These are phyloP conservation scores for Sphaerophoria taeniata DNA, from an alignment of 2,888 invertebrate species.

Conservation along the genomic window DNA sequence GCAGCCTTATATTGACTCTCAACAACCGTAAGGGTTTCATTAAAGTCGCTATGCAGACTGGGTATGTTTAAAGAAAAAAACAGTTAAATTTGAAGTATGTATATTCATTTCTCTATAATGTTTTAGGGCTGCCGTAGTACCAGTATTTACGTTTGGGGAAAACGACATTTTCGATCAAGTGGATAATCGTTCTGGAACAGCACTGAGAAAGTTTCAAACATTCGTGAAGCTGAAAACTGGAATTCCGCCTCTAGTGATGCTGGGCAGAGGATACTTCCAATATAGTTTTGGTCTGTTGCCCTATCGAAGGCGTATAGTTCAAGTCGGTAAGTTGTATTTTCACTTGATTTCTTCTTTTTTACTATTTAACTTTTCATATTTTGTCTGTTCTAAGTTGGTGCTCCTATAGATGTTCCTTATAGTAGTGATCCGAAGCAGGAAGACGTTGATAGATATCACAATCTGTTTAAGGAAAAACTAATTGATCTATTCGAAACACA, in stretches of 20 bases:
- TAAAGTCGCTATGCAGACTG: conserved; percentile 88
- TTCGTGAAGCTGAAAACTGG: conserved; percentile 87
- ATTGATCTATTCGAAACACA: conserved; percentile 91
- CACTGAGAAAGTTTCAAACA: conserved; percentile 87
- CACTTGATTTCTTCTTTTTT: no score
- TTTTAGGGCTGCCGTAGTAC: conserved; percentile 90
- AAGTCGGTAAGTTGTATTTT: conserved; percentile 89
- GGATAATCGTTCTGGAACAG: conserved; percentile 88
- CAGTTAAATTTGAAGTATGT: background rate
- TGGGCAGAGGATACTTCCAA: conserved; percentile 95
- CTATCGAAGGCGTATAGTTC: conserved; percentile 89
- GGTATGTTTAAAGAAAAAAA: conserved; percentile 84
- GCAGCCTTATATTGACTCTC: conserved; percentile 88
- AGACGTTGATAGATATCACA: conserved; percentile 90
- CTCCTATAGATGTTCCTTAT: conserved; percentile 90
- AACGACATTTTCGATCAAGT: conserved; percentile 92
- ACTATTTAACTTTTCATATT: no score
- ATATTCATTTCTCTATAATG: conserved; percentile 51
- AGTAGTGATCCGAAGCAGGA: conserved; percentile 88
- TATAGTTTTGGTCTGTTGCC: conserved; percentile 95
- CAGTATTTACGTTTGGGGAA: conserved; percentile 96
- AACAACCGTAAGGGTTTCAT: conserved; percentile 91
- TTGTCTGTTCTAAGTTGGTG: conserved; percentile 87
- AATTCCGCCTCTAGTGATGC: conserved; percentile 89
- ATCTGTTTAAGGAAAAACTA: conserved; percentile 88